phyloP scores from a whole-genome alignment of 2,797 vertebrate genomes.

The Sebastes diaconus region DNA sequence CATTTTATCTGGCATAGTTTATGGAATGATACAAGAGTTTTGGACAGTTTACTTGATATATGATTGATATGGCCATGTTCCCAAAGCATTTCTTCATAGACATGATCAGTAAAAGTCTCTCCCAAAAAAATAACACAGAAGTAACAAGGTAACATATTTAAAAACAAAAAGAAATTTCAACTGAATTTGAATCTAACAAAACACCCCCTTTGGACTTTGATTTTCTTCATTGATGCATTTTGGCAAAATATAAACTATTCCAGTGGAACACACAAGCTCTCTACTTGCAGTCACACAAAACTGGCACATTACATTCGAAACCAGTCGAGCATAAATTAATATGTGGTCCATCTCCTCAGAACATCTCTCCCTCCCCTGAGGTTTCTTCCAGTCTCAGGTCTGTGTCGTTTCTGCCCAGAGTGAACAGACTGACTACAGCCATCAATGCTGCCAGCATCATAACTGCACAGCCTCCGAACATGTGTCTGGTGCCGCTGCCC shows the following conservation, averaged over 20 bases:
- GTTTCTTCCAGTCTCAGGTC: constrained; percentile 85
- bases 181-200: background rate
- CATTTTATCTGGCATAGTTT: background rate
- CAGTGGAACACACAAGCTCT: background rate
- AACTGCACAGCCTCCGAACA: constrained; percentile 89
- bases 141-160: background rate
- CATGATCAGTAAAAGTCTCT: background rate
- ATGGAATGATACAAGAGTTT: constrained; percentile 18
- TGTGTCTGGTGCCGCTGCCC: constrained; percentile 89
- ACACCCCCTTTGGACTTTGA: background rate
- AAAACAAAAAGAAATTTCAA: background rate
- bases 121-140: background rate
- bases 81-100: background rate
- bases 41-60: background rate
- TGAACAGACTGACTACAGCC: constrained; percentile 90
- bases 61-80: background rate
- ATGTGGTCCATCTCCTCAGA: background rate
- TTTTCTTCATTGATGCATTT: constrained; percentile 18
- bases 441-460: constrained; percentile 91
- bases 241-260: constrained; percentile 43
- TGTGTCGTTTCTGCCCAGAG: constrained; percentile 86
- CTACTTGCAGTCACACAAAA: constrained; percentile 23
- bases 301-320: constrained; percentile 17
- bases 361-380: constrained; percentile 76
- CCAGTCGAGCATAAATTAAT: background rate